phyloP scores from a whole-genome alignment of 1,140 invertebrate species.

The Varroa destructor region DNA sequence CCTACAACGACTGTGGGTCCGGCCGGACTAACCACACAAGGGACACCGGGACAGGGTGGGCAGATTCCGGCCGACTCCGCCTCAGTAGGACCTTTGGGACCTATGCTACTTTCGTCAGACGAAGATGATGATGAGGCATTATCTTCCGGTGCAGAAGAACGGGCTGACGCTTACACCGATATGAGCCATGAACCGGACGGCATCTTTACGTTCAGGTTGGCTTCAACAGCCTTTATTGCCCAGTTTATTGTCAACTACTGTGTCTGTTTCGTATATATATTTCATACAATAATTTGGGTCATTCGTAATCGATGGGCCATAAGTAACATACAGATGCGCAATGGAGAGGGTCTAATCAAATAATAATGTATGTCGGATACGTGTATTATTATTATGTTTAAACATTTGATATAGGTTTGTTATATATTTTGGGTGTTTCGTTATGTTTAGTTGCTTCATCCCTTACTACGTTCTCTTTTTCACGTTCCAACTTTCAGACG shows the following conservation, averaged over 20 bases:
- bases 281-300: neutral
- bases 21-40: too few species aligned
- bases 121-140: conserved; percentile 15
- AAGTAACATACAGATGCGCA: too few species aligned
- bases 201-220: conserved; percentile 21
- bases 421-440: too few species aligned
- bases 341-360: too few species aligned
- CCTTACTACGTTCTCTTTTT: too few species aligned
- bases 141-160: conserved; percentile 6
- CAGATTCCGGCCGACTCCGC: neutral
- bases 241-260: neutral
- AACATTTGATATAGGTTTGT: too few species aligned
- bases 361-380: too few species aligned
- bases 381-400: too few species aligned
- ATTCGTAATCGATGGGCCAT: neutral
- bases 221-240: neutral
- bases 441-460: too few species aligned
- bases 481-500: neutral
- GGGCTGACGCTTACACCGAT: neutral
- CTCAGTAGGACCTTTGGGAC: neutral
- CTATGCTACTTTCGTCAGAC: conserved; percentile 1
- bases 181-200: conserved; percentile 24
- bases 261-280: neutral
- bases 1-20: too few species aligned
- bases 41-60: neutral